Evolutionary conservation across 1,140 invertebrate genomes (phyloP), one percentile per base, ranked within the genome.

Genomic region (Scaptomyza pallida): DNA sequence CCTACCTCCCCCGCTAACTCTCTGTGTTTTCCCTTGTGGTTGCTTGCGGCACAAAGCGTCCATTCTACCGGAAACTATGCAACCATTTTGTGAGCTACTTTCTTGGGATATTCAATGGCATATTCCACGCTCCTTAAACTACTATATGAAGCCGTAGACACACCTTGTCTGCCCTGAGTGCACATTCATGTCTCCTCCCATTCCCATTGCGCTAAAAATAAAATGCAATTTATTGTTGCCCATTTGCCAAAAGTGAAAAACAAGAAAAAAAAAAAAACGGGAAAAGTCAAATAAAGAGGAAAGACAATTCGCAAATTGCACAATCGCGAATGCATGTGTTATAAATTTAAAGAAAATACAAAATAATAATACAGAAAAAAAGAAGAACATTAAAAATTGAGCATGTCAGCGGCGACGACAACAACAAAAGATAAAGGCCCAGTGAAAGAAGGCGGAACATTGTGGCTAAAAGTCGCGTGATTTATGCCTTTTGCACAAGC

Each of bases 311-410:
- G 44, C 55, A 65, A 75, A 75, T 75, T 75, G 73, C 73, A 75
- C 73, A 76, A 76, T 76, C 61, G 61, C 47, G 45, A 30, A n/a
- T 72, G 70, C 64, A 72, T 61, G 50, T 69, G 63, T 68, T 68
- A 68, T 68, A 61, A 72, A 72, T 68, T 67, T 65, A n/a, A 48
- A 54, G 16, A 48, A 52, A 56, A 61, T 37, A 72, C 23, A 6
- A 26, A 26, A 26, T 6, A 26, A 26, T 26, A 5, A 9, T 63
- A 55, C 35, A 47, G 9, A 13, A 41, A 45, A 57, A 60, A 67
- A 47, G 52, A 50, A 19, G 23, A 40, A 54, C 41, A 59, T 55
- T 50, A 56, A 68, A 72, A 72, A 72, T 72, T 33, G 41, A 60
- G 54, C 55, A 72, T 40, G 43, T 62, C 57, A 48, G 21, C 43